Evolutionary conservation across 2,113 vertebrate species (phyloP).

Genomic region (Tragelaphus buxtoni): DNA sequence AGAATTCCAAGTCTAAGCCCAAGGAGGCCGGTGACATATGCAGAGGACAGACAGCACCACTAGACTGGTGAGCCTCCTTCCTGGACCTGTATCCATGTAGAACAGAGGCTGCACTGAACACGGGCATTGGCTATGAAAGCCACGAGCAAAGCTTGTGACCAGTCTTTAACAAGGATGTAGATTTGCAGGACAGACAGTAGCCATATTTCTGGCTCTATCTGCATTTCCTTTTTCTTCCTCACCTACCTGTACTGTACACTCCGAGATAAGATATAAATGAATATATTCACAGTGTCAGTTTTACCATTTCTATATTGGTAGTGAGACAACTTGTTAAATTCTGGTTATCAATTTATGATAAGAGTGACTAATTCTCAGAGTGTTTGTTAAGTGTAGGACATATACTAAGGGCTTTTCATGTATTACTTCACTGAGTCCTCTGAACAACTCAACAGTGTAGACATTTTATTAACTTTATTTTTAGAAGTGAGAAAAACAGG

Average conservation of each 20-base stretch:
- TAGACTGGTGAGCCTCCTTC: background rate
- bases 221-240: background rate
- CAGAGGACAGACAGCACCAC: background rate
- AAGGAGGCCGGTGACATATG: background rate
- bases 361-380: background rate
- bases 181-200: too few species aligned
- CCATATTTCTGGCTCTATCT: background rate
- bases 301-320: background rate
- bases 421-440: background rate
- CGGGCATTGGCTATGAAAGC: background rate
- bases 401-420: background rate
- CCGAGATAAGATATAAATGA: background rate
- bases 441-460: background rate
- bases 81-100: too few species aligned
- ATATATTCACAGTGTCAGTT: background rate
- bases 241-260: background rate
- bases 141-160: background rate
- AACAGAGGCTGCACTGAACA: background rate
- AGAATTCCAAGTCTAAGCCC: background rate
- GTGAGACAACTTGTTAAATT: background rate
- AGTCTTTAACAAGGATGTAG: background rate
- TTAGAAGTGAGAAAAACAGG: background rate
- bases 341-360: background rate
- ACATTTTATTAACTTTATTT: background rate
- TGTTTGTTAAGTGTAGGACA: background rate